Evolutionary conservation across 2,113 vertebrate species (phyloP), one percentile per base, ranked within the genome.

Genomic region (Meriones unguiculatus): DNA sequence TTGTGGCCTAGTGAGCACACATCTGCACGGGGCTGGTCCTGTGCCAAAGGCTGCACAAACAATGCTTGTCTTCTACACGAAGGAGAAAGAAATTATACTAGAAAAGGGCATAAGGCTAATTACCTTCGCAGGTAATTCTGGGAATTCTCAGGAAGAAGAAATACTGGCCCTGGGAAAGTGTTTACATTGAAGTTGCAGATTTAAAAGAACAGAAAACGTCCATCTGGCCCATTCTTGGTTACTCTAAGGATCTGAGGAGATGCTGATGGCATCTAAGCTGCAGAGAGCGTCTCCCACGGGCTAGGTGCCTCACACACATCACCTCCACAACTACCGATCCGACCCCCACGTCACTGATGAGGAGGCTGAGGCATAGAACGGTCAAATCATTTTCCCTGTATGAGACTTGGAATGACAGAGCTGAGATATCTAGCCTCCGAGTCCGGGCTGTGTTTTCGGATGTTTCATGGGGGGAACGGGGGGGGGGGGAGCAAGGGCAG

Each of bases 121-220:
- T 22, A 70, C 18, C 30, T 76, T 90, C 46, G 85, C 78, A 90
- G 85, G 54, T 46, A 10, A 76, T n/a, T 35, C 18, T 0, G 1
- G 20, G 54, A 73, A 6, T 70, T 95, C 50, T 75, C 30, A 78
- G 38, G 67, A 84, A 65, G 50, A 88, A 91, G 87, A 77, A 73
- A 32, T 77, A 82, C 24, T 20, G 65, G 41, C 14, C 11, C 75
- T 18, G 7, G 65, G 10, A 50, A 77, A 93, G 70, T 92, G 30
- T 57, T 92, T 81, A 62, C 57, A 75, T 92, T 64, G 77, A 65
- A 94, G 89, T 90, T 59, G n/a, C 76, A 81, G 25, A 59, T 8
- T 20, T 14, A 93, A 54, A 93, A 75, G 67, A 57, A 64, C n/a
- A 22, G 20, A 65, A 46, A 62, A 52, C 14, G 46, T 93, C 70